Percentiles rank a stretch among this genome's conserved stretches.
phyloP scores from a whole-genome alignment of 2,113 vertebrate genomes.

The Lepus americanus region DNA sequence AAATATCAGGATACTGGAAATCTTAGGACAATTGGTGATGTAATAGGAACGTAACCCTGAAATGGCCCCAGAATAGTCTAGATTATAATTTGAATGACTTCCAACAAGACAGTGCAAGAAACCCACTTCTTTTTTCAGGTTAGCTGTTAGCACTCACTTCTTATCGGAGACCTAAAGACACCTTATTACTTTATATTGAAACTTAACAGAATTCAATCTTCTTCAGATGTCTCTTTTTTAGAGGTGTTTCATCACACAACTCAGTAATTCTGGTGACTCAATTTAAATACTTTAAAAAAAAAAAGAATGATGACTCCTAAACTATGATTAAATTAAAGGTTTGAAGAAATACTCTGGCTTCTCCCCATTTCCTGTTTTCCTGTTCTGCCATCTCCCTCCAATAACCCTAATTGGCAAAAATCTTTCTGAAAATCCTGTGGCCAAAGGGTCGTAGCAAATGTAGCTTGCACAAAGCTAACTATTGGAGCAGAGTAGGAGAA shows the following conservation, averaged over 20 bases:
- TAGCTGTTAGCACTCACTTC: background rate
- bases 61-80: background rate
- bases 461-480: background rate
- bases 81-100: background rate
- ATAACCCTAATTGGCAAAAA: background rate
- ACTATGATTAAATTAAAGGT: background rate
- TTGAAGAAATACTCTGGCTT: background rate
- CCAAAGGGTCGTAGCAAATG: background rate
- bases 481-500: background rate
- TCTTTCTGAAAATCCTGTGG: background rate
- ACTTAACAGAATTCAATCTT: background rate
- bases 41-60: background rate
- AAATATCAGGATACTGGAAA: background rate
- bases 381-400: background rate
- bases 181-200: background rate
- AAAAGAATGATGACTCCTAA: background rate
- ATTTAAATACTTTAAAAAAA: background rate
- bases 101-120: background rate
- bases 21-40: background rate
- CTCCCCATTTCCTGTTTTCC: background rate
- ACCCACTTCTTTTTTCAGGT: background rate
- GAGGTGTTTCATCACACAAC: background rate
- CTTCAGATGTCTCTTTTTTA: background rate
- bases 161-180: background rate
- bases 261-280: background rate